Conservation (phyloP, 1,140 invertebrate genomes). For the Araneus ventricosus region DNA sequence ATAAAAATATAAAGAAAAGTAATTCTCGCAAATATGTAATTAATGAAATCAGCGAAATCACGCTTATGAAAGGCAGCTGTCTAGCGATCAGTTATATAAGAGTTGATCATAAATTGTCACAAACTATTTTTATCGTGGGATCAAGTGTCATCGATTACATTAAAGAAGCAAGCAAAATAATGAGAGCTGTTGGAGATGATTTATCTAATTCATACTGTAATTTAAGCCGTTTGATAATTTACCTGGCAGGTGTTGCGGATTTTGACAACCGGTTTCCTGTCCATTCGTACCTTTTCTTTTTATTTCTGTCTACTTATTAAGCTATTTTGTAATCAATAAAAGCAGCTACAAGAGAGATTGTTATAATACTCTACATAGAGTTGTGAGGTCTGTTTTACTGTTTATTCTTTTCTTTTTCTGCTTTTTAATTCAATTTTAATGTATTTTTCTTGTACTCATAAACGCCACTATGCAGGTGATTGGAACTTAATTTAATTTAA, state of each 20-base stretch:
- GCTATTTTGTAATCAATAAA: neutral
- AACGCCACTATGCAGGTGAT: no score
- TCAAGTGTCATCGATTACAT: constrained; percentile 17
- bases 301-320: neutral
- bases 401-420: no score
- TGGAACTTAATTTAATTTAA: no score
- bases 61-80: neutral
- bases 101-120: neutral
- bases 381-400: no score
- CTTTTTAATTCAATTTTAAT: no score
- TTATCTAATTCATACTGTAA: constrained; percentile 1
- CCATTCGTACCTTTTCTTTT: neutral
- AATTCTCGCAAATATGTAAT: neutral
- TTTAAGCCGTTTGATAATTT: neutral
- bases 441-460: no score
- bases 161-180: neutral
- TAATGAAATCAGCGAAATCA: neutral
- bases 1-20: no score
- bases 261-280: constrained; percentile 36
- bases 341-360: neutral
- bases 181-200: constrained; percentile 5
- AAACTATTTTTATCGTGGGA: neutral
- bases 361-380: no score
- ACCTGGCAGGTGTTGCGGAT: neutral
- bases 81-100: neutral